Conservation (phyloP, 2,888 invertebrate genomes). For the Vannuccia rotundouncinata region DNA sequence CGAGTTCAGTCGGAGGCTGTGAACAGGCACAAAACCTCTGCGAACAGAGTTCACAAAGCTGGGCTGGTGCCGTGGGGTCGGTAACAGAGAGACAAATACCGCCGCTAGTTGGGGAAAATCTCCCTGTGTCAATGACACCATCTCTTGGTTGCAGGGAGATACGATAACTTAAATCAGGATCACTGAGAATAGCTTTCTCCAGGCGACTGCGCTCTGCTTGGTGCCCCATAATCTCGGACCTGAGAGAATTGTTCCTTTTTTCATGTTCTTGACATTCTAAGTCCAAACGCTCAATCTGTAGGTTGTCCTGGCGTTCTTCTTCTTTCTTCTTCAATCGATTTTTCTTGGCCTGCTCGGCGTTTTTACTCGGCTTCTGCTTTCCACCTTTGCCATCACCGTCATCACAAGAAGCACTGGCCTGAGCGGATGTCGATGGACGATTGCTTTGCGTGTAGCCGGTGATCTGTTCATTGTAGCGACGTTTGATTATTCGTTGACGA, state of each 20-base stretch:
- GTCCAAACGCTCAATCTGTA: neutral
- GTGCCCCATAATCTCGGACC: neutral
- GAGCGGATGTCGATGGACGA: too few relatives aligned
- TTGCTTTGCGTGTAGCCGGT: too few relatives aligned
- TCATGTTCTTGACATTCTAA: neutral
- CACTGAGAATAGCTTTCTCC: neutral
- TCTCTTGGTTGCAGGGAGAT: neutral
- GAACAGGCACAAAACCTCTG: neutral
- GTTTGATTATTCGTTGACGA: too few relatives aligned
- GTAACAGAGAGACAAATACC: neutral
- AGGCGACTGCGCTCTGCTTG: neutral
- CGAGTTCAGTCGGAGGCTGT: neutral
- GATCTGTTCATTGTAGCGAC: too few relatives aligned
- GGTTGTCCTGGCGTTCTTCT: neutral
- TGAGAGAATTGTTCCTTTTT: conserved; percentile 1
- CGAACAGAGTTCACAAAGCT: neutral
- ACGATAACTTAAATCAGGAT: neutral
- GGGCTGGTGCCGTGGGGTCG: neutral
- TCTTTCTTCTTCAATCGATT: neutral
- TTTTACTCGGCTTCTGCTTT: neutral
- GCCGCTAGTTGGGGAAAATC: neutral
- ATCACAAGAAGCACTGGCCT: too few relatives aligned
- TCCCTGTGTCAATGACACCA: neutral
- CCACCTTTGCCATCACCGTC: too few relatives aligned
- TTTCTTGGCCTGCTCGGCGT: neutral